phyloP scores from a whole-genome alignment of 2,113 vertebrate genomes.

The Dendropsophus ebraccatus region DNA sequence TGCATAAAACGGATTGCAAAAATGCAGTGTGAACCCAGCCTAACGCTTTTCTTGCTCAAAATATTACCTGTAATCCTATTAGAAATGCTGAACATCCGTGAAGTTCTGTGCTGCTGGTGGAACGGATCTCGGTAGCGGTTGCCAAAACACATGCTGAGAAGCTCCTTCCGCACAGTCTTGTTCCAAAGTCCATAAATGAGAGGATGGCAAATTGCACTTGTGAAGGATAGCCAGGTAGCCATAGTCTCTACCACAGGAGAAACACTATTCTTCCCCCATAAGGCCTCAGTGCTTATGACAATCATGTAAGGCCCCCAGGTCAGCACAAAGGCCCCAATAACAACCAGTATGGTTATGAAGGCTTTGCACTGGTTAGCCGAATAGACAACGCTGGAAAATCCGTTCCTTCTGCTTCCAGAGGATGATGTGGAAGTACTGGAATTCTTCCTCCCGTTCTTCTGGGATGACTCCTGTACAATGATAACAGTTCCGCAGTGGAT shows the following conservation, averaged over 20 bases:
- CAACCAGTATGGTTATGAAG: conserved; percentile 92
- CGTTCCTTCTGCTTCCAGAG: conserved; percentile 83
- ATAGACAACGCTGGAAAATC: conserved; percentile 83
- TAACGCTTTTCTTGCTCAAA: no score
- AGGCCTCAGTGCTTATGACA: conserved; percentile 89
- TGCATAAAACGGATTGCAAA: no score
- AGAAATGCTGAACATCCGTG: conserved; percentile 95
- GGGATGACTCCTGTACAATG: conserved; percentile 78
- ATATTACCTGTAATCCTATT: conserved; percentile 92
- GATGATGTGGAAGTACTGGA: conserved; percentile 93
- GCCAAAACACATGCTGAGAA: conserved; percentile 95
- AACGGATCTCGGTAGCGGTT: conserved; percentile 92
- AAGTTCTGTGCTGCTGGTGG: conserved; percentile 85
- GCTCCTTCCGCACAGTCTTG: conserved; percentile 96
- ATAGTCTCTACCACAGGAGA: conserved; percentile 88
- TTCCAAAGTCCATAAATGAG: conserved; percentile 98
- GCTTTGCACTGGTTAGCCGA: conserved; percentile 98
- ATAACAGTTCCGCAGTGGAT: conserved; percentile 90
- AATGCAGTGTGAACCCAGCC: no score
- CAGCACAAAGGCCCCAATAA: conserved; percentile 89
- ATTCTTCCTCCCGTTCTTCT: conserved; percentile 87
- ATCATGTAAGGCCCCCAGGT: conserved; percentile 96
- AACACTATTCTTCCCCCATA: conserved; percentile 88
- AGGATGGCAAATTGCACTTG: conserved; percentile 91
- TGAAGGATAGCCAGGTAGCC: conserved; percentile 93